These are phyloP conservation scores for Decapterus maruadsi DNA, from an alignment of 2,797 vertebrate genomes.

Conservation along the genomic window DNA sequence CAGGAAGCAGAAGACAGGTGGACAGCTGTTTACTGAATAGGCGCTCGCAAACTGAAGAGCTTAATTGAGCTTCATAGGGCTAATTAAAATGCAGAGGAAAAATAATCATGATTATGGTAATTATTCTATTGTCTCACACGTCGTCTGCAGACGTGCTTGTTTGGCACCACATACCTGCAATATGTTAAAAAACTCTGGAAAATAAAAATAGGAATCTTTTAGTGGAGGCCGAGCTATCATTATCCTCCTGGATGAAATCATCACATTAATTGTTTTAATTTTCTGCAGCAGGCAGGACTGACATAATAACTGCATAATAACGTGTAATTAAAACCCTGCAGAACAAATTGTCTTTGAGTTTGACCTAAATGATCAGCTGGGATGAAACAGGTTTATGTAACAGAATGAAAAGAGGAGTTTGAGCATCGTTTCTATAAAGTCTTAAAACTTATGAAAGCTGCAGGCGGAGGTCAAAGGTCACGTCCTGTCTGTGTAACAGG, in stretches of 20 bases:
- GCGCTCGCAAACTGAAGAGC: constrained; percentile 75
- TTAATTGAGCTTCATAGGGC: constrained; percentile 84
- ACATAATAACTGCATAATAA: constrained; percentile 25
- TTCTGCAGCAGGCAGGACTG: neutral
- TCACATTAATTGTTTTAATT: constrained; percentile 34
- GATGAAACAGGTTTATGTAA: neutral
- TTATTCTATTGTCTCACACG: constrained; percentile 73
- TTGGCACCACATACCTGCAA: constrained; percentile 60
- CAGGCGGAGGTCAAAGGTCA: too few species aligned
- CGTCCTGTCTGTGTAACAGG: too few species aligned
- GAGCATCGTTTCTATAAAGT: neutral
- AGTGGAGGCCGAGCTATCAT: constrained; percentile 8
- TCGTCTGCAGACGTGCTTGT: constrained; percentile 56
- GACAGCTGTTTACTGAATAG: constrained; percentile 84
- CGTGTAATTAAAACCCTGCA: constrained; percentile 32
- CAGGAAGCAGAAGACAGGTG: constrained; percentile 82
- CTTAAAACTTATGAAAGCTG: too few species aligned
- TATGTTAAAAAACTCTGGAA: constrained; percentile 32
- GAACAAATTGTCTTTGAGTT: constrained; percentile 23
- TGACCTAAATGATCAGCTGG: constrained; percentile 6
- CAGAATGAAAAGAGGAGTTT: too few species aligned
- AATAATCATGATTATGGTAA: constrained; percentile 81
- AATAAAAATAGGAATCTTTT: constrained; percentile 21
- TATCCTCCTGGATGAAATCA: neutral
- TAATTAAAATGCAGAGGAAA: constrained; percentile 79